Conservation (phyloP, 2,797 vertebrate genomes). For the Syngnathus acus region DNA sequence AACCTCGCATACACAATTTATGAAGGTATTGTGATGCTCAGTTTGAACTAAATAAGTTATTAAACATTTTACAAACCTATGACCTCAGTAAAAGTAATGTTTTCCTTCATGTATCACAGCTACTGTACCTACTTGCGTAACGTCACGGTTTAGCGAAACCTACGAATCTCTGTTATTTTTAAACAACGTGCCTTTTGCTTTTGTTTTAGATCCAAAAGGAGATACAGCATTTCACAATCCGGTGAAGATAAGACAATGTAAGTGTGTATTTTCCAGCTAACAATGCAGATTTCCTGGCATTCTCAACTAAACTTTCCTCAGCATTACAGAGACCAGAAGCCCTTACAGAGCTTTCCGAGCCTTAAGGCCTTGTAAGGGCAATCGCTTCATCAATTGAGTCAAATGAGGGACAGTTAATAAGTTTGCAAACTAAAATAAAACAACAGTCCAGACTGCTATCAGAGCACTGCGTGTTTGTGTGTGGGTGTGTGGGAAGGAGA, state of each 20-base stretch:
- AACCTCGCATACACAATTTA: no score
- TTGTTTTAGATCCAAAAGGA: no score
- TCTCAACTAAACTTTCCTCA: background rate
- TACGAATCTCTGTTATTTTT: no score
- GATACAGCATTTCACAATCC: no score
- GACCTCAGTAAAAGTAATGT: no score
- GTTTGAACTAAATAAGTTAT: no score
- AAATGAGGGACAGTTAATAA: constrained; percentile 14
- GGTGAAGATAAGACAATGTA: background rate
- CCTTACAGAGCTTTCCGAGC: background rate
- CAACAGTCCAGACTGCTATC: constrained; percentile 14
- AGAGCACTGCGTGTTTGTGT: constrained; percentile 21
- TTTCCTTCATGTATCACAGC: no score
- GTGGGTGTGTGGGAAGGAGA: constrained; percentile 26
- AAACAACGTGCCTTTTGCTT: no score
- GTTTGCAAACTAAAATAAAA: constrained; percentile 3
- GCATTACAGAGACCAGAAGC: background rate
- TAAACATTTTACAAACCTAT: no score
- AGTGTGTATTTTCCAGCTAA: background rate
- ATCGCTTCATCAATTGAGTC: constrained; percentile 4
- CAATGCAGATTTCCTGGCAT: background rate
- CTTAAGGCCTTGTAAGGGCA: constrained; percentile 13
- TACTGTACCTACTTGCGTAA: no score
- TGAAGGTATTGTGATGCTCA: no score
- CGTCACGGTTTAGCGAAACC: no score